Evolutionary conservation across 2,113 vertebrate genomes (phyloP).

Genomic region (Xiphias gladius): DNA sequence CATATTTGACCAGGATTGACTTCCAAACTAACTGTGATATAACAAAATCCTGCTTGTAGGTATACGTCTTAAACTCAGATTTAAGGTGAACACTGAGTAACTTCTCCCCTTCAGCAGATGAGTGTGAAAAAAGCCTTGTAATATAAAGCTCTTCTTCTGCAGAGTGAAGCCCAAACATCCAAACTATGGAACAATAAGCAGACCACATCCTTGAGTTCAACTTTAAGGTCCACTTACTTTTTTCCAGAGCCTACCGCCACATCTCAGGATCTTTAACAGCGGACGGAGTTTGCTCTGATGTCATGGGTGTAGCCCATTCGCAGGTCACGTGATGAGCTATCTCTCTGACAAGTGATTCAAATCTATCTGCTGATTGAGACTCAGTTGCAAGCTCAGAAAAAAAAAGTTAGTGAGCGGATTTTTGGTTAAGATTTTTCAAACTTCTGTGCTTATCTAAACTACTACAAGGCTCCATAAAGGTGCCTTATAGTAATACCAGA

Average conservation of each 20-base stretch:
- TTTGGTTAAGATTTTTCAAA: background rate
- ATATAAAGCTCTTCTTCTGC: background rate
- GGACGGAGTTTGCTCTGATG: background rate
- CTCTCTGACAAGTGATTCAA: background rate
- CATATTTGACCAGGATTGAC: background rate
- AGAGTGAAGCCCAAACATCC: no score
- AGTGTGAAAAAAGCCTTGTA: background rate
- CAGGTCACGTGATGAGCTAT: background rate
- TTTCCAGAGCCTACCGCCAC: background rate
- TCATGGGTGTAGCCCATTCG: background rate
- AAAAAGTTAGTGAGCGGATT: background rate
- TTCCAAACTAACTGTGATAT: background rate
- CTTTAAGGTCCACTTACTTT: background rate
- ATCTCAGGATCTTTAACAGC: background rate
- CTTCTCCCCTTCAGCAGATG: background rate
- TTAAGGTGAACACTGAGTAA: background rate
- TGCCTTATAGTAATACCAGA: background rate
- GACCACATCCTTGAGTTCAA: background rate
- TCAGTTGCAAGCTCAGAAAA: background rate
- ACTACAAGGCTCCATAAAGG: background rate
- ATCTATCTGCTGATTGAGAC: background rate
- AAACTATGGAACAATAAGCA: background rate
- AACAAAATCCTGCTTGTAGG: background rate
- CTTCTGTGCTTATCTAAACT: background rate
- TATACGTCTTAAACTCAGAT: background rate